Evolutionary conservation across 2,113 vertebrate genomes (phyloP).

Genomic region (Eolophus roseicapilla): DNA sequence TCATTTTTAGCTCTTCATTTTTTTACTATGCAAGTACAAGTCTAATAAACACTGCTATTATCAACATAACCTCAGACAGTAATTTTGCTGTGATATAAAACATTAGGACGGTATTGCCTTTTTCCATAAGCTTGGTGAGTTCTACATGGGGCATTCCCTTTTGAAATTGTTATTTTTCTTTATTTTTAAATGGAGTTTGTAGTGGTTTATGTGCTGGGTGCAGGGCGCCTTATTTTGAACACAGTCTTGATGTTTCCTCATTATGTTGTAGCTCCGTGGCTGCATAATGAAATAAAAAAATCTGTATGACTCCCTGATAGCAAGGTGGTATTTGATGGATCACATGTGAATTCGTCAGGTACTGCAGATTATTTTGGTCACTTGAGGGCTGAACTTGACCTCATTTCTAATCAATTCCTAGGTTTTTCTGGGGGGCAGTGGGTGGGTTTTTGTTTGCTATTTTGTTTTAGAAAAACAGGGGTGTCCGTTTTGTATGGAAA

Average conservation of each 20-base stretch:
- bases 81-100: neutral
- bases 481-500: neutral
- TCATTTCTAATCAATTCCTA: neutral
- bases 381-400: neutral
- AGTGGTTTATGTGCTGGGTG: neutral
- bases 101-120: neutral
- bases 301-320: neutral
- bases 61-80: neutral
- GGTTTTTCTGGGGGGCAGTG: neutral
- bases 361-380: neutral
- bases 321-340: neutral
- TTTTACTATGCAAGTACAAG: neutral
- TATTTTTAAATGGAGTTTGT: neutral
- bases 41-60: neutral
- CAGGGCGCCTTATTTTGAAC: neutral
- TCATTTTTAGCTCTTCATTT: neutral
- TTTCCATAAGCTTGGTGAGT: neutral
- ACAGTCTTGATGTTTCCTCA: neutral
- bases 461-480: neutral
- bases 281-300: neutral
- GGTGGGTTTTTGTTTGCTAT: neutral
- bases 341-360: neutral
- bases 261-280: neutral
- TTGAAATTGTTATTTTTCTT: neutral
- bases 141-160: fast-evolving